phyloP scores from a whole-genome alignment of 2,797 vertebrate species.

The Tinamus major region DNA sequence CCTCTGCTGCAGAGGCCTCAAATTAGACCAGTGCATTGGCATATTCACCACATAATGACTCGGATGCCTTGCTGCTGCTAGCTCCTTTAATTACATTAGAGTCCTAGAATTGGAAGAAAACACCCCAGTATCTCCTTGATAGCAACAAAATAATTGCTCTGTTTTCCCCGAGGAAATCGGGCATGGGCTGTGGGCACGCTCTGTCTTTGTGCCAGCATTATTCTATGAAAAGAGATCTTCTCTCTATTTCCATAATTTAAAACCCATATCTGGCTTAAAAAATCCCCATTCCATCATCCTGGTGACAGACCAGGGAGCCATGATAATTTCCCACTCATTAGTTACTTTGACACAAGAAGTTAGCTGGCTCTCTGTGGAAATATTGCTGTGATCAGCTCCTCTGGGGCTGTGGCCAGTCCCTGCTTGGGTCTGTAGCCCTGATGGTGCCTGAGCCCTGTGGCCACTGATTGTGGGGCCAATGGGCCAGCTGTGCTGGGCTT shows the following conservation, averaged over 20 bases:
- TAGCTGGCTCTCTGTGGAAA: background rate
- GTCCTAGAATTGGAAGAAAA: background rate
- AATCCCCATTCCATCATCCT: background rate
- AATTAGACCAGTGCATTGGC: background rate
- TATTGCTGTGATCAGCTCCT: background rate
- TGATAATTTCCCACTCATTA: background rate
- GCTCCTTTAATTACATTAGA: background rate
- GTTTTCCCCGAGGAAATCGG: background rate
- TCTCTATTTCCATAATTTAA: background rate
- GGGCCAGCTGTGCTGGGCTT: too few relatives aligned
- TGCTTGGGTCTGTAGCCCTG: background rate
- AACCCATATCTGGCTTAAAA: background rate
- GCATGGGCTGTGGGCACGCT: fast-evolving
- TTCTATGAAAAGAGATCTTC: background rate
- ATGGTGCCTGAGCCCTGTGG: fast-evolving
- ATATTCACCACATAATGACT: background rate
- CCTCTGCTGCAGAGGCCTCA: background rate
- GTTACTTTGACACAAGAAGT: background rate
- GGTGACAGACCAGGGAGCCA: background rate
- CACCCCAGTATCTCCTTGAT: background rate
- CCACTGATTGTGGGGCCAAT: fast-evolving
- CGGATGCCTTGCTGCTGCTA: background rate
- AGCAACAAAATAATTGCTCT: conserved; percentile 3
- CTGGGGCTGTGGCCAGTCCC: background rate
- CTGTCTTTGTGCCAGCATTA: background rate